Evolutionary conservation across 1,140 invertebrate species (phyloP).

Genomic region (Micrasema minimum): DNA sequence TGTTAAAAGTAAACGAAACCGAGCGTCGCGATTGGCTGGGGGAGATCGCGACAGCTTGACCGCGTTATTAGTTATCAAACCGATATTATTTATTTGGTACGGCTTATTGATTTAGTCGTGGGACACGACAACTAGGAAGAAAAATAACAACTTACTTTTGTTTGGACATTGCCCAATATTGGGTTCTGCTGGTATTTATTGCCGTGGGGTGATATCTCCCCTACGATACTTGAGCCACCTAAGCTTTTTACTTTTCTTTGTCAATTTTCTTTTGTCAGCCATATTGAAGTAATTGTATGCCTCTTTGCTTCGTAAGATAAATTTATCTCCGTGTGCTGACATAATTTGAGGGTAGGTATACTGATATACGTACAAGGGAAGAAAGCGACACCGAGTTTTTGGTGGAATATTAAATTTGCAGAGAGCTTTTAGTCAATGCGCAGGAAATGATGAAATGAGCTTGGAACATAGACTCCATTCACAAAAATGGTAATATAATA

Average conservation of each 20-base stretch:
- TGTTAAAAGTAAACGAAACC: no score
- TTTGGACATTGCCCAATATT: not conserved
- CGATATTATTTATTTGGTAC: no score
- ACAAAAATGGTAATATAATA: conserved; percentile 20
- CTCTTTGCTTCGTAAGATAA: conserved; percentile 14
- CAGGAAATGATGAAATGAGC: conserved; percentile 5
- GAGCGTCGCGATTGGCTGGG: no score
- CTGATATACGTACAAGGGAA: not conserved
- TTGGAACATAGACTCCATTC: not conserved
- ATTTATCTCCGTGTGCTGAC: conserved; percentile 10
- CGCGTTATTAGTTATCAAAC: no score
- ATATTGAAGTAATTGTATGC: conserved; percentile 44
- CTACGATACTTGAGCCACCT: conserved; percentile 11
- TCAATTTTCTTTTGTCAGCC: conserved; percentile 48
- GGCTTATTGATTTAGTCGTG: no score
- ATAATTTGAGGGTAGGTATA: not conserved
- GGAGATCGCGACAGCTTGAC: no score
- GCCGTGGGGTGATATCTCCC: not conserved
- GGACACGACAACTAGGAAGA: not conserved
- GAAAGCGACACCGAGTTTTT: conserved; percentile 5
- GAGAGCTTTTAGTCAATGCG: conserved; percentile 39
- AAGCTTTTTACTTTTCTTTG: conserved; percentile 46
- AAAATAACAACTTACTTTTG: not conserved
- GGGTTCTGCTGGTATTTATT: conserved; percentile 11
- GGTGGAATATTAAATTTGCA: conserved; percentile 39